Base-by-base conservation (phyloP, 1,140 invertebrate genomes). In the Papilio xuthus region DNA sequence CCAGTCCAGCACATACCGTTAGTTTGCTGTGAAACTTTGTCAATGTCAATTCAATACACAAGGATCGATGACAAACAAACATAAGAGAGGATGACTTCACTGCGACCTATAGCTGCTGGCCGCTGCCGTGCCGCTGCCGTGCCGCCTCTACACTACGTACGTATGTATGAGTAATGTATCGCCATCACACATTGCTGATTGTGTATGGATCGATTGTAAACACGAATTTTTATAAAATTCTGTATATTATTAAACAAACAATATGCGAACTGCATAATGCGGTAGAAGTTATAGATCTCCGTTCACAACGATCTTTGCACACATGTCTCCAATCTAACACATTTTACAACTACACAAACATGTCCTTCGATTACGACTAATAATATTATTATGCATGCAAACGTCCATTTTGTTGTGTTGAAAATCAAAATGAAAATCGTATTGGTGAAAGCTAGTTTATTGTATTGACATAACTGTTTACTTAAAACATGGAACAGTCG, bases 51-150 rank as follows among this genome's bases (percentile, higher is more conserved):
- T 26, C 12, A 67, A 28, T 67, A 67, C 60, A 67, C 26, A 28
- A 32, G 13, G 15, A 12, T 15, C 60, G 60, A 70, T 42, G 37
- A 70, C 69, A 70, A 70, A 70, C 50, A 63, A 70, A 72, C 77
- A 41, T 50, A 70, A 71, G 67, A 67, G 67, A 50, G 60, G 79
- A 80, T 80, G 79, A 80, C 72, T 74, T 80, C 79, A 80, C 78
- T 78, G 76, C 69, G 71, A 77, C 42, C 63, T 67, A 78, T 67
- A 74, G 69, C 44, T 37, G 63, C 76, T 72, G 67, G 32, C 42
- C 32, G 47, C 76, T 53, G 18, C 32, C n/a, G n/a, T n/a, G 32
- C 42, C 32, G 47, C 76, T 53, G 18, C 32, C n/a, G n/a, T n/a
- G n/a, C n/a, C 32, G 32, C 32, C 32, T 37, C 32, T 20, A 53